Evolutionary conservation across 2,888 invertebrate genomes (phyloP).

Genomic region (Galerucella nymphaeae): DNA sequence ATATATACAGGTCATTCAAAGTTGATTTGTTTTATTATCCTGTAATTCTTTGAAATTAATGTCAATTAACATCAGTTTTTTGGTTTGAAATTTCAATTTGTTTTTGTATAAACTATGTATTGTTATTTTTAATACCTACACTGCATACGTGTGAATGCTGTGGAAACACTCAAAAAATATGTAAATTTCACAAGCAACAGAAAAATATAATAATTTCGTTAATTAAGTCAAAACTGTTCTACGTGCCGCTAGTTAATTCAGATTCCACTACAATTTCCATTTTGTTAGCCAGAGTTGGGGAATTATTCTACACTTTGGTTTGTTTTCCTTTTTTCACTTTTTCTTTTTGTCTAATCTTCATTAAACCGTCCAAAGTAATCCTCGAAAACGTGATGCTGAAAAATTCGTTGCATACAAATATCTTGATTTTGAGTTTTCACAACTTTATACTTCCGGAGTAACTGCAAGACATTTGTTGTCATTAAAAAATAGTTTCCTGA

Average conservation of each 20-base stretch:
- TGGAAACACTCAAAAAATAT: neutral
- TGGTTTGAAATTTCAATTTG: no score
- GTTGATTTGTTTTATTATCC: neutral
- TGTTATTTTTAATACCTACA: no score
- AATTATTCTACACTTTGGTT: slow-evolving; percentile 35
- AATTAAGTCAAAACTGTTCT: slow-evolving; percentile 32
- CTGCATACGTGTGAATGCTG: no score
- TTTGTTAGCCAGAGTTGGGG: slow-evolving; percentile 35
- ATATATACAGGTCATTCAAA: neutral
- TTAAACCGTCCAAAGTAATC: slow-evolving; percentile 26
- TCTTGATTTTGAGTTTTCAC: slow-evolving; percentile 1
- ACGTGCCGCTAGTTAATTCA: slow-evolving; percentile 26
- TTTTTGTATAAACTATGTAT: no score
- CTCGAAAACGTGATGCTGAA: slow-evolving; percentile 3
- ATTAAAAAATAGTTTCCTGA: neutral
- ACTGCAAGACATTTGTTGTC: neutral
- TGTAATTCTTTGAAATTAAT: neutral
- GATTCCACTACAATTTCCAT: slow-evolving; percentile 36
- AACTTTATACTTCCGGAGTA: neutral
- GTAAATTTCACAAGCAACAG: slow-evolving; percentile 7
- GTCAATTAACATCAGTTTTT: neutral
- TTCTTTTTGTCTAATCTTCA: slow-evolving; percentile 20
- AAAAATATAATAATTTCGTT: slow-evolving; percentile 12
- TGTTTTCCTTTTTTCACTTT: slow-evolving; percentile 19
- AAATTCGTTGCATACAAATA: slow-evolving; percentile 3